Conservation (phyloP, 2,797 vertebrate genomes). For the Microchirus variegatus region DNA sequence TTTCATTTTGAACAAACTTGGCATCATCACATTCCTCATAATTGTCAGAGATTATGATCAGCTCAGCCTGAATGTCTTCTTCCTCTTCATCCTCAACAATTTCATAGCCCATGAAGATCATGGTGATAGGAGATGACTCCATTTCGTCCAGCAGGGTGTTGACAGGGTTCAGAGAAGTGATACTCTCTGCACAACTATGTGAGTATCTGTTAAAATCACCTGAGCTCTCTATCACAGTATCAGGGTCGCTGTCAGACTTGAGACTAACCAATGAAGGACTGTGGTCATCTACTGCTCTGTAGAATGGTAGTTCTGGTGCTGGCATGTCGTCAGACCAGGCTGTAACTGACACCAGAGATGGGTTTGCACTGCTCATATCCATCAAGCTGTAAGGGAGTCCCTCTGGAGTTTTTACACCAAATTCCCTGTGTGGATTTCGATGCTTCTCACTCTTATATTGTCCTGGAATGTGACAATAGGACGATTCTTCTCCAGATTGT, state of each 20-base stretch:
- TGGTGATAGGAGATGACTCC: constrained; percentile 82
- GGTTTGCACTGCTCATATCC: constrained; percentile 26
- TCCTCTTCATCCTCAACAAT: constrained; percentile 83
- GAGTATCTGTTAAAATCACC: constrained; percentile 23
- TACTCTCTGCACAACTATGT: constrained; percentile 64
- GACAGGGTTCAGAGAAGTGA: constrained; percentile 68
- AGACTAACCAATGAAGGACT: constrained; percentile 32
- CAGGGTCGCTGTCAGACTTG: constrained; percentile 32
- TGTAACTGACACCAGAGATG: constrained; percentile 50
- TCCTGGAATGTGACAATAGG: constrained; percentile 32
- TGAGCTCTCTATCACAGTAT: background rate
- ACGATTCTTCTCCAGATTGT: constrained; percentile 18
- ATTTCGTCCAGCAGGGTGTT: constrained; percentile 76
- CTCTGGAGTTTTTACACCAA: constrained; percentile 17
- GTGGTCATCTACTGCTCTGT: constrained; percentile 44
- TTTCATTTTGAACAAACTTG: no score
- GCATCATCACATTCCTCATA: constrained; percentile 50
- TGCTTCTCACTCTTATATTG: constrained; percentile 8
- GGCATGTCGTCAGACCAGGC: constrained; percentile 43
- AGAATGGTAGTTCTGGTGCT: constrained; percentile 33
- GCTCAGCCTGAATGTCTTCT: constrained; percentile 87
- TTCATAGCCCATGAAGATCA: constrained; percentile 98
- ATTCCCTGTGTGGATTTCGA: constrained; percentile 1
- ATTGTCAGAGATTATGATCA: constrained; percentile 87
- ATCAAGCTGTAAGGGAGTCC: constrained; percentile 3